A percentile compares a stretch with the other conserved stretches of the same genome.
Evolutionary conservation across 2,888 invertebrate species (phyloP).

Genomic region (Chrysodeixis includens): DNA sequence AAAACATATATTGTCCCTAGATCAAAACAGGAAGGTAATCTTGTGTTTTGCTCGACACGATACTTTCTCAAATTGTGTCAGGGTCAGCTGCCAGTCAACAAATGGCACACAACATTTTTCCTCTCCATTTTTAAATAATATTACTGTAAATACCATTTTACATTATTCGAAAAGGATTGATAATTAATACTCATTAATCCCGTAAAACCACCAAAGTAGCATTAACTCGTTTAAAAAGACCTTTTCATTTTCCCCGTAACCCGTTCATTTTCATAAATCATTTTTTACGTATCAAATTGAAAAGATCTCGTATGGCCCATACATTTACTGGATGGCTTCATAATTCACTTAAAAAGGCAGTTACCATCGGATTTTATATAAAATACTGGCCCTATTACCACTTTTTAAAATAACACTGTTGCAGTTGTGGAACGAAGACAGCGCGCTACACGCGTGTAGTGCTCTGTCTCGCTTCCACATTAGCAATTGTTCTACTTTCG

Average conservation of each 20-base stretch:
- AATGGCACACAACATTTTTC: too few species aligned
- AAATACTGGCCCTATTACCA: not conserved
- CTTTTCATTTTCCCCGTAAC: not conserved
- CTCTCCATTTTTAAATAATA: too few species aligned
- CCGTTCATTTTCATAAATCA: conserved; percentile 15
- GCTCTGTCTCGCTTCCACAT: too few species aligned
- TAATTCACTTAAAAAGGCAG: conserved; percentile 27
- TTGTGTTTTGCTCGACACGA: too few species aligned
- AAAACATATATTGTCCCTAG: too few species aligned
- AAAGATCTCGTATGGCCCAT: conserved; percentile 12
- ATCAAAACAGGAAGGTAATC: too few species aligned
- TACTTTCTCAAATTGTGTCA: too few species aligned
- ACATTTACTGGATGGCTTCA: conserved; percentile 23
- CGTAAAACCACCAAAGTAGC: conserved; percentile 2
- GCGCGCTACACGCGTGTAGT: too few species aligned
- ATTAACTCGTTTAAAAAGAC: not conserved
- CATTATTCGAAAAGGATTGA: not conserved
- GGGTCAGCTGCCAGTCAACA: too few species aligned
- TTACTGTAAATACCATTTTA: conserved; percentile 3
- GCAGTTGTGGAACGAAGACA: too few species aligned
- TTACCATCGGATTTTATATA: conserved; percentile 22
- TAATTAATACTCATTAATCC: too few species aligned
- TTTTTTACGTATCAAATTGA: conserved; percentile 28
- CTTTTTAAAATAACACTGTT: not conserved
- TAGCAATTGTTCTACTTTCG: too few species aligned